Evolutionary conservation across 2,797 vertebrate genomes (phyloP).

Genomic region (Scyliorhinus canicula): DNA sequence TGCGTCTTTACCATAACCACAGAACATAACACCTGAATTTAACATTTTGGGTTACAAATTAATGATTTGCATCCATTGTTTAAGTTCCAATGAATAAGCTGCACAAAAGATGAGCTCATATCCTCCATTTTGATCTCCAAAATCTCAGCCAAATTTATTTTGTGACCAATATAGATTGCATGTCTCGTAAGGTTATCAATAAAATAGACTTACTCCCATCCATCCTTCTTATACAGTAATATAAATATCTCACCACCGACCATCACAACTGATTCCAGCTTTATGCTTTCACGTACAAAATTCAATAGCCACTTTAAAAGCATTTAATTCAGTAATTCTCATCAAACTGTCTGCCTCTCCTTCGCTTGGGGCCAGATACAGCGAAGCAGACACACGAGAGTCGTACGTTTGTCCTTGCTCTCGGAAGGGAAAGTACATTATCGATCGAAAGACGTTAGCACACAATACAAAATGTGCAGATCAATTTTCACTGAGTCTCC

Average conservation of each 20-base stretch:
- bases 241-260: not conserved
- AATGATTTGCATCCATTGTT: not conserved
- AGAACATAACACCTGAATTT: too few species aligned
- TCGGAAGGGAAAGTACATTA: not conserved
- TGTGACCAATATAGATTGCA: not conserved
- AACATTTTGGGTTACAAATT: not conserved
- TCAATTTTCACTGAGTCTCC: not conserved
- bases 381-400: not conserved
- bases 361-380: not conserved
- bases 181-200: not conserved
- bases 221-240: not conserved
- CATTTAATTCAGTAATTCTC: conserved; percentile 27
- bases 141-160: not conserved
- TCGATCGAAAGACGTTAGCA: conserved; percentile 21
- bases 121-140: not conserved
- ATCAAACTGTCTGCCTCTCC: not conserved
- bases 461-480: not conserved
- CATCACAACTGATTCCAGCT: not conserved
- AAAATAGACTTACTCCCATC: not conserved
- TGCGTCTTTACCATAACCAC: too few species aligned
- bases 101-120: not conserved
- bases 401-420: conserved; percentile 3
- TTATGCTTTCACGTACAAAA: not conserved
- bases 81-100: not conserved
- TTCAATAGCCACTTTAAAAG: conserved; percentile 24